Percentiles rank a stretch among this genome's conserved stretches.
Conservation (phyloP, 2,797 vertebrate species). For the Lithobates pipiens region DNA sequence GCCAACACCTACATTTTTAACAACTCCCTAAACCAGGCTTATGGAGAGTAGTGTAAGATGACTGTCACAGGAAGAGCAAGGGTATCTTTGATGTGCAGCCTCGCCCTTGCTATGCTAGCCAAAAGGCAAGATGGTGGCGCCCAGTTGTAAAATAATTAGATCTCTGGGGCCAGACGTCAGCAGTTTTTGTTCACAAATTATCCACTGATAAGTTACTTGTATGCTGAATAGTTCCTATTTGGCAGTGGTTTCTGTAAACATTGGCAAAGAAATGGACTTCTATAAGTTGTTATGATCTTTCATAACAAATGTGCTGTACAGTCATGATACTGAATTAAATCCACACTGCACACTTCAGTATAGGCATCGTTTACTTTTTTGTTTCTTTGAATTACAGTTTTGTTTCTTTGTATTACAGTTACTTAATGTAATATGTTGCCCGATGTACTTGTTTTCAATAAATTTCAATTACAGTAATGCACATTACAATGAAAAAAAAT, state of each 20-base stretch:
- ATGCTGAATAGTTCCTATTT: not conserved
- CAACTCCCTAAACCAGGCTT: no score
- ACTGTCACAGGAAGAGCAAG: no score
- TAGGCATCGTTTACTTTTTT: not conserved
- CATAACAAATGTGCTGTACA: not conserved
- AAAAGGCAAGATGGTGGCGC: not conserved
- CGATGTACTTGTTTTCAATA: no score
- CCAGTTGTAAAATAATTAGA: not conserved
- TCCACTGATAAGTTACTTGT: not conserved
- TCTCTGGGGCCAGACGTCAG: not conserved
- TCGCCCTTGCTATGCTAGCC: not conserved
- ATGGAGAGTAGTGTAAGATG: no score
- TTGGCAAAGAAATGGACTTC: not conserved
- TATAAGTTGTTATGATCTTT: not conserved
- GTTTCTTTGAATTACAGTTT: no score
- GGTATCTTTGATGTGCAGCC: not conserved
- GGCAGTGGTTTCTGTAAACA: not conserved
- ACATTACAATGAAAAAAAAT: no score
- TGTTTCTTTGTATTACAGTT: not conserved
- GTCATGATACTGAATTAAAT: not conserved
- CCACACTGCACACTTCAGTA: not conserved
- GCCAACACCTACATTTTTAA: no score
- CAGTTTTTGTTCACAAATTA: not conserved
- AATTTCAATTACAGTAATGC: no score
- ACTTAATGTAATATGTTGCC: no score